Evolutionary conservation across 2,888 invertebrate species (phyloP).

Genomic region (Brachypalpus laphriformis): DNA sequence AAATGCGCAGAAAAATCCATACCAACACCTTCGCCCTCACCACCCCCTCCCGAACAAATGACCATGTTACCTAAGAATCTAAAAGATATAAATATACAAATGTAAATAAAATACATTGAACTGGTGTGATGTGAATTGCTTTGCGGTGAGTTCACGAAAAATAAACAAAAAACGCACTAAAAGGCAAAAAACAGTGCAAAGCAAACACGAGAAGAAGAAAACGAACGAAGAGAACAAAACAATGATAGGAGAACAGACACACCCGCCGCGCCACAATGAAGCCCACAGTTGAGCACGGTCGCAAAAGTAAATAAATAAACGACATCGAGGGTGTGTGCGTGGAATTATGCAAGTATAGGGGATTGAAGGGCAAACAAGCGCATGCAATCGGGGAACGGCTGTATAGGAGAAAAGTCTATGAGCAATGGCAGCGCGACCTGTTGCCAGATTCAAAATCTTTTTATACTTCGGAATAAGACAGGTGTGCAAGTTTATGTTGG

Average conservation of each 20-base stretch:
- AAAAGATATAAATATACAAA: not conserved
- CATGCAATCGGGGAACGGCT: not conserved
- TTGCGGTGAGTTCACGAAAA: conserved; percentile 9
- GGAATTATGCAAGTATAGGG: not conserved
- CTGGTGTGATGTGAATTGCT: not conserved
- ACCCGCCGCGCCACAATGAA: conserved; percentile 18
- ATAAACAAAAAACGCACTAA: conserved; percentile 23
- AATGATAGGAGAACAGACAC: not conserved
- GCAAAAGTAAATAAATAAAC: not conserved
- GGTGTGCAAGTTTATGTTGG: too few species aligned
- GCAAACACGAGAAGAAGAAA: not conserved
- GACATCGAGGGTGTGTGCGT: not conserved
- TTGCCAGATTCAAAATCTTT: conserved; percentile 4
- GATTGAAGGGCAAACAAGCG: conserved; percentile 25
- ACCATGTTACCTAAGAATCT: conserved; percentile 25
- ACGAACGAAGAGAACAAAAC: conserved; percentile 12
- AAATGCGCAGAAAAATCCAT: not conserved
- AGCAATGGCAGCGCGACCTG: not conserved
- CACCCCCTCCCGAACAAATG: not conserved
- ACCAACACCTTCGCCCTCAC: too few species aligned
- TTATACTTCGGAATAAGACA: too few species aligned
- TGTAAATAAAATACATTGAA: conserved; percentile 29
- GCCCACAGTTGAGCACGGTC: not conserved
- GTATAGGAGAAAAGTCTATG: not conserved
- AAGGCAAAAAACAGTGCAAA: not conserved